Conservation (phyloP, 2,888 invertebrate species). For the Sacculina carcini region DNA sequence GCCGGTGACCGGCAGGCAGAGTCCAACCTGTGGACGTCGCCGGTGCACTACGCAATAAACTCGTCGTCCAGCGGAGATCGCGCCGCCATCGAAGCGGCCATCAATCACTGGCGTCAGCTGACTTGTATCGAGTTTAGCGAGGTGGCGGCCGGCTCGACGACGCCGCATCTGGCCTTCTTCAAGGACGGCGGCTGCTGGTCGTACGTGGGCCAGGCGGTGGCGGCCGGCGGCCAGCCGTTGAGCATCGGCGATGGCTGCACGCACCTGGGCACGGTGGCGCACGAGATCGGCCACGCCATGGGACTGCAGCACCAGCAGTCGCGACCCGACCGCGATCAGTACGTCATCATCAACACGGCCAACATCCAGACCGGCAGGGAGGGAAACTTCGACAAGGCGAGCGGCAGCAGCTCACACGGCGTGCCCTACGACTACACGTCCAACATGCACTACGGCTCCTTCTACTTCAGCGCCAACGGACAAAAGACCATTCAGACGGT, state of each 20-base stretch:
- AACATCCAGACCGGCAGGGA: not conserved
- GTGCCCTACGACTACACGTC: not conserved
- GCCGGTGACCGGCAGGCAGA: too few relatives aligned
- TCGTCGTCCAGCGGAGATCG: too few relatives aligned
- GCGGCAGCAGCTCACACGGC: not conserved
- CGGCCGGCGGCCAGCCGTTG: not conserved
- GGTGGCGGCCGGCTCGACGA: too few relatives aligned
- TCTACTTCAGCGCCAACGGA: not conserved
- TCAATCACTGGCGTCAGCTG: too few relatives aligned
- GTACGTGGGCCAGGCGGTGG: not conserved
- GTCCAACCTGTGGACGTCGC: too few relatives aligned
- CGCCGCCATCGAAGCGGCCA: too few relatives aligned
- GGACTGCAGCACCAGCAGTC: not conserved
- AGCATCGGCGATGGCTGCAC: not conserved
- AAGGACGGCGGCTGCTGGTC: slow-evolving; percentile 2
- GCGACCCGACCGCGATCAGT: not conserved
- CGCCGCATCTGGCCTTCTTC: too few relatives aligned
- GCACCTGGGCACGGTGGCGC: not conserved
- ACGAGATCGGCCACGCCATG: not conserved
- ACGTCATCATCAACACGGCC: not conserved
- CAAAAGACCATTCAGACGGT: not conserved
- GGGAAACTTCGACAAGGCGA: not conserved
- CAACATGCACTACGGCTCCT: not conserved
- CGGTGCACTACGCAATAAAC: too few relatives aligned
- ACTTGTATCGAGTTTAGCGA: too few relatives aligned